Base-by-base conservation (phyloP, 1,140 invertebrate genomes). In the Drosophila malerkotliana region DNA sequence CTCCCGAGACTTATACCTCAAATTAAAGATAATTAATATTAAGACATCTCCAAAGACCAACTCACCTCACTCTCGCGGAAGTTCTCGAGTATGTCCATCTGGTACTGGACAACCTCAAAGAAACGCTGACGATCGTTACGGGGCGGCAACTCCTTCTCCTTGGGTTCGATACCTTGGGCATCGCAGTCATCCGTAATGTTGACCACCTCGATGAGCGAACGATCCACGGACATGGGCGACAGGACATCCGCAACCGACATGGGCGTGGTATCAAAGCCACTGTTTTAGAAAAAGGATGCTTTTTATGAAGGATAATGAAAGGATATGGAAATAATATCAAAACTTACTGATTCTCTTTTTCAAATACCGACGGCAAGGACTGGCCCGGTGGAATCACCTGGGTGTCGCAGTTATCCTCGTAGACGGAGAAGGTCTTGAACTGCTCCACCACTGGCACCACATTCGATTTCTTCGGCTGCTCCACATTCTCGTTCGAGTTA, bases 81-180 rank as follows among this genome's bases (percentile, higher is more conserved):
- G 92, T 97, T 97, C 59, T 93, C 83, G 80, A 96, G 96, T 67
- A 97, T 97, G 71, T 96, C 95, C 57, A 93, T 93, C 74, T 95
- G 94, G 92, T 97, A 97, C 83, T 96, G 94, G 52, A 94, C 94
- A 69, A 95, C 92, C 74, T 94, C 94, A 72, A 94, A 94, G 77
- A 94, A 93, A 67, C 93, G 92, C 39, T 91, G 90, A 68, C 91
- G 92, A 54, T 91, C 81, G 44, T 90, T 92, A 9, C 82, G 88
- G 12, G 84, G 90, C 8, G 61, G 64, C 30, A 59, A 4, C 30
- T 83, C 64, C 41, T 64, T 72, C 44, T 2, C 34, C 45, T 3
- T 24, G 21, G 18, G 49, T 67, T 53, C 47, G 26, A 59, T 47
- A 15, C 26, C 53, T 8, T 72, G 52, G 47, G 8, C 18, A 14